These are phyloP conservation scores for Mustelus asterias DNA, from an alignment of 2,113 vertebrate genomes.

Conservation along the genomic window DNA sequence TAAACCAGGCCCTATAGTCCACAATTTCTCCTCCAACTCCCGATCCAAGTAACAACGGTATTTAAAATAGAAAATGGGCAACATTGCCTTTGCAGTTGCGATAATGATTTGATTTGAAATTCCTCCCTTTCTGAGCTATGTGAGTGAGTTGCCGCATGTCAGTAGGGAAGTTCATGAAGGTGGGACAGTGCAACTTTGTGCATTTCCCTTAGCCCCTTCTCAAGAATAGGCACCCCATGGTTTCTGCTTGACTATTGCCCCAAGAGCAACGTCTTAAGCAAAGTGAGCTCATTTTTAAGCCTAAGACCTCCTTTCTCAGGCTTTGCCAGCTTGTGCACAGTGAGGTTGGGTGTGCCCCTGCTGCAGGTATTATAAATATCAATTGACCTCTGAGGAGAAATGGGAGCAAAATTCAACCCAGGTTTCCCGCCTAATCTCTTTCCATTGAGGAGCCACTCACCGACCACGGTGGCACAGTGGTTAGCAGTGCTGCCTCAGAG, in stretches of 20 bases:
- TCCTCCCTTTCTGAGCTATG: no score
- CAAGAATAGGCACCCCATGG: neutral
- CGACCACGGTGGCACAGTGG: no score
- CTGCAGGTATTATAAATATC: no score
- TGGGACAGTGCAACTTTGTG: neutral
- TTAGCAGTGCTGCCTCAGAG: no score
- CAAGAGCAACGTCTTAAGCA: neutral
- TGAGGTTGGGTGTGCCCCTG: no score
- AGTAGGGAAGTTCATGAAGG: neutral
- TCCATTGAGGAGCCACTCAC: no score
- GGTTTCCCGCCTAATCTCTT: no score
- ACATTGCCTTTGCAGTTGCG: neutral
- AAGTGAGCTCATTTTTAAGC: neutral
- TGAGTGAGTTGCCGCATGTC: neutral
- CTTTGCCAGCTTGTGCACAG: no score
- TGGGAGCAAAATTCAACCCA: no score
- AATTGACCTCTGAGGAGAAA: no score
- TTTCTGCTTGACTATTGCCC: neutral
- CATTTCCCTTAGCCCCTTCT: neutral
- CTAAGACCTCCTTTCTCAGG: neutral
- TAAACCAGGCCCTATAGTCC: neutral
- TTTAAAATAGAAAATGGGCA: neutral
- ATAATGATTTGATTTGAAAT: neutral
- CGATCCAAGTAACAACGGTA: neutral
- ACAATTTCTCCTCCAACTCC: neutral